Evolutionary conservation across 30 jellyfish, hydroid and myxozoan genomes (phyloP).

Genomic region (Aurelia aurita complex sp. Pacific): DNA sequence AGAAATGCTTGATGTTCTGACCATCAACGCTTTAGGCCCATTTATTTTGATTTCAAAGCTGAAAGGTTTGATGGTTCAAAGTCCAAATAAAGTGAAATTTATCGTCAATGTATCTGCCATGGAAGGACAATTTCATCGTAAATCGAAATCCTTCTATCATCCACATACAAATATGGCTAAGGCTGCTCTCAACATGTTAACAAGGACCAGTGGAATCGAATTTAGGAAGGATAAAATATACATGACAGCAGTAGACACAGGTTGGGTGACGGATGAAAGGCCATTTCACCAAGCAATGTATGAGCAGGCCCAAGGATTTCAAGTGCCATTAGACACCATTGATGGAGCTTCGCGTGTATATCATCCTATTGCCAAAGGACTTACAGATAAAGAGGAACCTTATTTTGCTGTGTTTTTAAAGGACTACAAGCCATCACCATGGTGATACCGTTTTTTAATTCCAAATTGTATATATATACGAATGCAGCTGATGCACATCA

Average conservation of each 20-base stretch:
- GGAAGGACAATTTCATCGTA: conserved; percentile 64
- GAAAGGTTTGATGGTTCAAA: conserved; percentile 11
- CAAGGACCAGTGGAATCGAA: conserved; percentile 69
- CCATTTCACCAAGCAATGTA: conserved; percentile 41
- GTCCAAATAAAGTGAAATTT: conserved; percentile 28
- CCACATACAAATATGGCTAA: conserved; percentile 75
- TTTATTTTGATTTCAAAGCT: conserved; percentile 37
- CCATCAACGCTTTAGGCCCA: conserved; percentile 60
- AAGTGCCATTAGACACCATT: conserved; percentile 35
- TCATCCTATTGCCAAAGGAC: conserved; percentile 60
- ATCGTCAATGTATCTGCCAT: conserved; percentile 68
- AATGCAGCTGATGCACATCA: too few relatives aligned
- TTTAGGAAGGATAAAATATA: conserved; percentile 11
- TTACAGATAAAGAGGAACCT: conserved; percentile 8
- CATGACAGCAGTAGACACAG: conserved; percentile 72
- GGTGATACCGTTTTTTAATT: conserved; percentile 10
- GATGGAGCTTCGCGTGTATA: conserved; percentile 77
- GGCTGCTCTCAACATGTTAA: conserved; percentile 66
- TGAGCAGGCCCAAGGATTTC: conserved; percentile 12
- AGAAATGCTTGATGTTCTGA: conserved; percentile 51
- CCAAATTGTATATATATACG: too few relatives aligned
- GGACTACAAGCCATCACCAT: conserved; percentile 43
- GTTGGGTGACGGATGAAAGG: conserved; percentile 67
- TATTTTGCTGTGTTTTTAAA: conserved; percentile 65
- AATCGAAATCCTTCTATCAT: conserved; percentile 13